phyloP scores from a whole-genome alignment of 2,888 invertebrate species.

The Pseudococcus viburni region DNA sequence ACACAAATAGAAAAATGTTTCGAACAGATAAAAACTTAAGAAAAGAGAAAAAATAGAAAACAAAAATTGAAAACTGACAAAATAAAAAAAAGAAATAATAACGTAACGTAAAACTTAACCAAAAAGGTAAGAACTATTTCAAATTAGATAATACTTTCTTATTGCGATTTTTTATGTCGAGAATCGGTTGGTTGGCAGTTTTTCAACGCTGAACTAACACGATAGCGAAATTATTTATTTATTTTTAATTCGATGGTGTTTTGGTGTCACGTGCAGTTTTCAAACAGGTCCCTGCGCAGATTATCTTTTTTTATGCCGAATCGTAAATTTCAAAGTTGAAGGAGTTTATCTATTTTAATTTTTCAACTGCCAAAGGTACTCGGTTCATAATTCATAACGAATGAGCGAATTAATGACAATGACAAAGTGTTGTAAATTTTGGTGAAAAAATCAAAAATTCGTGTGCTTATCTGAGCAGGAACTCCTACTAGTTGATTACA shows the following conservation, averaged over 20 bases:
- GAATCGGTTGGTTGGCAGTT: neutral
- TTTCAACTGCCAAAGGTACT: too few relatives aligned
- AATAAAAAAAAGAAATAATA: constrained; percentile 19
- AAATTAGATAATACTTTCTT: neutral
- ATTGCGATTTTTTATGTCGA: neutral
- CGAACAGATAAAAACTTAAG: constrained; percentile 51
- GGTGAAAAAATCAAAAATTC: too few relatives aligned
- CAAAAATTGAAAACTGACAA: constrained; percentile 11
- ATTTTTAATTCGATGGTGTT: neutral
- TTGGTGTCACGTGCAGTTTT: neutral
- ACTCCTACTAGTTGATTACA: too few relatives aligned
- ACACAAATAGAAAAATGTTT: constrained; percentile 56
- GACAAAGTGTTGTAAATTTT: too few relatives aligned
- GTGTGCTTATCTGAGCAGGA: too few relatives aligned
- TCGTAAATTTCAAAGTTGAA: too few relatives aligned
- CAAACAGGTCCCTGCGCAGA: too few relatives aligned
- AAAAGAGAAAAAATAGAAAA: constrained; percentile 50
- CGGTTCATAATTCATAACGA: too few relatives aligned
- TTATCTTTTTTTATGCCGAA: too few relatives aligned
- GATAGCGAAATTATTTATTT: neutral
- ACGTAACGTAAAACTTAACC: constrained; percentile 43
- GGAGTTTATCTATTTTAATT: too few relatives aligned
- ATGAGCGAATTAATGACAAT: too few relatives aligned
- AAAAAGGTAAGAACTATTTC: neutral
- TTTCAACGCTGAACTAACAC: neutral